Percentiles rank a stretch among this genome's conserved stretches.
phyloP scores from a whole-genome alignment of 2,888 invertebrate genomes.

The Plagodis pulveraria region DNA sequence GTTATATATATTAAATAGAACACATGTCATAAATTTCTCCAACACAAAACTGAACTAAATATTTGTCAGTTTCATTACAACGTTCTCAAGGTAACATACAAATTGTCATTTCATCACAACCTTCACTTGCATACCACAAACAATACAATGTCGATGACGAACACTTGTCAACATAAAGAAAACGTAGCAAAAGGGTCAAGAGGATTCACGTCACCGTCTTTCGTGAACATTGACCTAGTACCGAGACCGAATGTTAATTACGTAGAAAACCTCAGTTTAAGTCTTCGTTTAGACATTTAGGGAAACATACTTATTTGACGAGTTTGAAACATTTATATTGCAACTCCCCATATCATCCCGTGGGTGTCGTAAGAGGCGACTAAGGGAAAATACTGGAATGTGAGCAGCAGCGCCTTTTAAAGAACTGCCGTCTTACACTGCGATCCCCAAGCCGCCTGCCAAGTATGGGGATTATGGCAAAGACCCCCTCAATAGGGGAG shows the following conservation, averaged over 20 bases:
- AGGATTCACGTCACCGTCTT: conserved; percentile 46
- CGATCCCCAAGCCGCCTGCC: no score
- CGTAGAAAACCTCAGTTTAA: conserved; percentile 17
- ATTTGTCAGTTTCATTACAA: background rate
- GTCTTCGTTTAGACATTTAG: background rate
- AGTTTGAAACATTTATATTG: no score
- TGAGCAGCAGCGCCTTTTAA: no score
- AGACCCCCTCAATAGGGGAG: no score
- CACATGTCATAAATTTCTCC: background rate
- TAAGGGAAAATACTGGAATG: no score
- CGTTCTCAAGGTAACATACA: background rate
- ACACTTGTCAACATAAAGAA: conserved; percentile 2
- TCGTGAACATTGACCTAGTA: conserved; percentile 64
- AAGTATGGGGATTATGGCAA: no score
- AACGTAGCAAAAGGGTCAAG: conserved; percentile 30
- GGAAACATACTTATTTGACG: no score
- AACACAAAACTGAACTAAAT: no score
- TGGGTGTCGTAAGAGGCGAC: no score
- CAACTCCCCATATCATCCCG: no score
- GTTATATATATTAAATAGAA: background rate
- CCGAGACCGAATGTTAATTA: conserved; percentile 60
- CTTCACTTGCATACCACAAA: background rate
- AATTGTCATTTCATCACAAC: background rate
- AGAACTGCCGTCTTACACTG: no score
- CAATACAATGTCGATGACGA: conserved; percentile 1